Percentiles rank a stretch among this genome's conserved stretches.
These are phyloP conservation scores for Drosophila acutilabella DNA, from an alignment of 2,888 invertebrate species.

Conservation along the genomic window DNA sequence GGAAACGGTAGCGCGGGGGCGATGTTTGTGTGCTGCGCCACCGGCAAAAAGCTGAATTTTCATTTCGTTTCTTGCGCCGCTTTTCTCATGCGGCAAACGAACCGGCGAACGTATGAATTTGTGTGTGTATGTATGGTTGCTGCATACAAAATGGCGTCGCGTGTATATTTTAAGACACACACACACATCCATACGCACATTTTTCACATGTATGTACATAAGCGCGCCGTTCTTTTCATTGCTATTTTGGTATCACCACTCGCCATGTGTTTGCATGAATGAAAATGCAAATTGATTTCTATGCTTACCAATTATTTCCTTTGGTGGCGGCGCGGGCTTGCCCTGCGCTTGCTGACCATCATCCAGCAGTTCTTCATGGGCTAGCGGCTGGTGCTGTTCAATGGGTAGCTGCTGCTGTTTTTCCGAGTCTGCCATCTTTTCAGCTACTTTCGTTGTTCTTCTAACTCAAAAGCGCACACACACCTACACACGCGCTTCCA, in stretches of 20 bases:
- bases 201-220: conserved; percentile 41
- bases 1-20: conserved; percentile 31
- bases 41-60: conserved; percentile 74
- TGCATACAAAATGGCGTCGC: conserved; percentile 82
- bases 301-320: conserved; percentile 93
- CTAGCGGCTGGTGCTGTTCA: conserved; percentile 86
- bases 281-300: conserved; percentile 56
- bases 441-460: conserved; percentile 57
- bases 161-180: conserved; percentile 80
- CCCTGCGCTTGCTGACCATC: conserved; percentile 80
- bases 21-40: conserved; percentile 37
- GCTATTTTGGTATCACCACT: conserved; percentile 71
- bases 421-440: conserved; percentile 96
- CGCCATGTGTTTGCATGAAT: conserved; percentile 67
- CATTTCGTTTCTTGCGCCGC: conserved; percentile 71
- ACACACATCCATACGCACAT: conserved; percentile 57
- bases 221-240: conserved; percentile 45
- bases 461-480: conserved; percentile 53
- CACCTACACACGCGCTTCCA: conserved; percentile 52
- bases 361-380: conserved; percentile 82
- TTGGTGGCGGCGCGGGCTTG: conserved; percentile 86
- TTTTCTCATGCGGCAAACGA: conserved; percentile 64
- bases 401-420: conserved; percentile 85
- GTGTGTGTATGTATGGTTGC: conserved; percentile 51
- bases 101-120: conserved; percentile 58